Base-by-base conservation (phyloP, 2,113 vertebrate species). In the Ranitomeya imitator region DNA sequence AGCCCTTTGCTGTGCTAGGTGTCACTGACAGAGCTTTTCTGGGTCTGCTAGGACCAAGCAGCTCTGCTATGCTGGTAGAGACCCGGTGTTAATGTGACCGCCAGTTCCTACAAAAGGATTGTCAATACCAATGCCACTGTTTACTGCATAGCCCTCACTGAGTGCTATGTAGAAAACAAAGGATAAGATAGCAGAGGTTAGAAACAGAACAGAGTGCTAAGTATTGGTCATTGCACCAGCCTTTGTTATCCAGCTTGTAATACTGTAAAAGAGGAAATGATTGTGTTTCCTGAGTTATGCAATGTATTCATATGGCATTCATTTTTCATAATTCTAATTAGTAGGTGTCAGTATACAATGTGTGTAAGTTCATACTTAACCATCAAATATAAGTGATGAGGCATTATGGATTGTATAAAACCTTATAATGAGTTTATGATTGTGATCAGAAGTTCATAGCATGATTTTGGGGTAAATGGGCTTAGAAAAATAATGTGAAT, bases 231-330 rank as follows among this genome's bases (percentile, higher is more conserved):
- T 83, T 69, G 13, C 16, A 76, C 1, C 11, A 45, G 21, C 8
- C 16, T 85, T 76, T 60, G 55, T 37, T 31, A 85, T 74, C 69
- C 19, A 16, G 71, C 15, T 85, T 76, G 19, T 45, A 69, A 84
- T 23, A 83, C 13, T 65, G 60, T 13, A 67, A 83, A 19, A 85
- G 52, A n/a, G 71, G 84, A 85, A 85, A 77, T 59, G 52, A 85
- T 37, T 77, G 71, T 21, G 55, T 18, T 76, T 85, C 84, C 84
- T 85, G 84, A 21, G n/a, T 76, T 54, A 6, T 83, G 61, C 61
- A 83, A 67, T 83, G 81, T 83, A 63, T 54, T 69, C n/a, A 52
- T n/a, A 2, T 65, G 61, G 15, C 19, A 19, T 13, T 80, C 15
- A 3, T 59, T 7, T 60, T 59, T 23, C 45, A 23, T 52, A 5